Base-by-base conservation (phyloP, 35 echinoderm and acorn worm species). In the Eucidaris tribuloides region DNA sequence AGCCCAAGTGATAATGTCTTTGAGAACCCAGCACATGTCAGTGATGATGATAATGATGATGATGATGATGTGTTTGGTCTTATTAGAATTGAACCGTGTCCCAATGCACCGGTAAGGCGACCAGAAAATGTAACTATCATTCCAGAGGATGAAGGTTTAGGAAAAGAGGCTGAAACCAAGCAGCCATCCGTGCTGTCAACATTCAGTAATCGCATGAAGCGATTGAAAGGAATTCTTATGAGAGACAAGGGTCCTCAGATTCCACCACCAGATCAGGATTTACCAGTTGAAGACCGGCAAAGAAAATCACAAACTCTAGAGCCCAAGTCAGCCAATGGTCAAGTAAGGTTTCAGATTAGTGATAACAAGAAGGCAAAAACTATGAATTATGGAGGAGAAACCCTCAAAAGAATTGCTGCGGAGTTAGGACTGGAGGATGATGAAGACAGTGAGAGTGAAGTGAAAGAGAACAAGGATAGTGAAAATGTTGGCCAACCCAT, bases 221-320 rank as follows among this genome's bases (percentile, higher is more conserved):
- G 66, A 35, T 43, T 72, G 24, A 72, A 72, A 43, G 66, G 66
- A 25, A 72, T 72, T 25, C 66, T 72, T n/a, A 20, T 72, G 37
- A 25, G 66, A 40, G 66, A 72, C 28, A 72, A 72, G 20, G 66
- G 43, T 20, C 66, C 33, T 3, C 66, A 72, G 38, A 35, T 20
- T 0, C 23, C 18, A 4, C 13, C 17, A 40, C 37, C n/a, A 72
- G 66, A 42, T 40, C 66, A 72, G 7, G 66, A 20, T 1, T 11
- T 40, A 3, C 0, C 19, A 3, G 25, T 13, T 72, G 66, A 72
- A 11, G 35, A 29, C 27, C 5, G 29, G 55, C 60, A 63, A 72
- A 72, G 35, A 1, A 20, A 40, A 20, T n/a, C 14, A 19, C 17
- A 7, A 63, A 63, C n/a, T n/a, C n/a, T n/a, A n/a, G n/a, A n/a